A percentile compares a stretch with the other conserved stretches of the same genome.
Conservation (phyloP, 2,113 vertebrate species). For the Lampris megalopsis region DNA sequence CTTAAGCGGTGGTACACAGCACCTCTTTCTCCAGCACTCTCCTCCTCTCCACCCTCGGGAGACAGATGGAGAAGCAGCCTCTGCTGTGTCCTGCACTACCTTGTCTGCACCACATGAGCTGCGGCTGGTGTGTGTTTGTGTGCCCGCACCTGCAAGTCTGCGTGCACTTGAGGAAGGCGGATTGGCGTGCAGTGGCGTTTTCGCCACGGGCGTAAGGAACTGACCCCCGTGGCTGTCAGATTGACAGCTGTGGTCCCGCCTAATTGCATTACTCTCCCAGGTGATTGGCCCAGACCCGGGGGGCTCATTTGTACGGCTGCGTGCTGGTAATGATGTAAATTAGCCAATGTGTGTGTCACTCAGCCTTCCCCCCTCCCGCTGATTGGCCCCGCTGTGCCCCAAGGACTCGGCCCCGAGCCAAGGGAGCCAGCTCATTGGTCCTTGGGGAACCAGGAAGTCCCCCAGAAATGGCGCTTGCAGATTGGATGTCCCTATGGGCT, state of each 20-base stretch:
- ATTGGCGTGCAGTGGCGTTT: conserved; percentile 65
- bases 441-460: conserved; percentile 74
- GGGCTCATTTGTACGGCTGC: conserved; percentile 83
- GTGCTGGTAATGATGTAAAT: conserved; percentile 84
- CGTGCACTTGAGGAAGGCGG: conserved; percentile 46
- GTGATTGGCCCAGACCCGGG: conserved; percentile 80
- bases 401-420: conserved; percentile 66
- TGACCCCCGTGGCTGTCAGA: conserved; percentile 76
- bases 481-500: conserved; percentile 73
- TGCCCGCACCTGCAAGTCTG: conserved; percentile 22
- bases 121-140: conserved; percentile 8
- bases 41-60: conserved; percentile 39
- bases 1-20: conserved; percentile 39
- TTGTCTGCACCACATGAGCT: conserved; percentile 9
- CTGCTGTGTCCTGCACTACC: conserved; percentile 11
- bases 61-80: conserved; percentile 37
- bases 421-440: conserved; percentile 80
- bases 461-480: conserved; percentile 72
- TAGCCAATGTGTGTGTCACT: conserved; percentile 80
- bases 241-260: conserved; percentile 82
- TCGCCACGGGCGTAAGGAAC: conserved; percentile 70
- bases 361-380: conserved; percentile 67
- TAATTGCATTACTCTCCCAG: conserved; percentile 87
- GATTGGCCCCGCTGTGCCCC: conserved; percentile 77
- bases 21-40: conserved; percentile 16